Conservation (phyloP, 2,888 invertebrate species). For the Melipona bicolor region DNA sequence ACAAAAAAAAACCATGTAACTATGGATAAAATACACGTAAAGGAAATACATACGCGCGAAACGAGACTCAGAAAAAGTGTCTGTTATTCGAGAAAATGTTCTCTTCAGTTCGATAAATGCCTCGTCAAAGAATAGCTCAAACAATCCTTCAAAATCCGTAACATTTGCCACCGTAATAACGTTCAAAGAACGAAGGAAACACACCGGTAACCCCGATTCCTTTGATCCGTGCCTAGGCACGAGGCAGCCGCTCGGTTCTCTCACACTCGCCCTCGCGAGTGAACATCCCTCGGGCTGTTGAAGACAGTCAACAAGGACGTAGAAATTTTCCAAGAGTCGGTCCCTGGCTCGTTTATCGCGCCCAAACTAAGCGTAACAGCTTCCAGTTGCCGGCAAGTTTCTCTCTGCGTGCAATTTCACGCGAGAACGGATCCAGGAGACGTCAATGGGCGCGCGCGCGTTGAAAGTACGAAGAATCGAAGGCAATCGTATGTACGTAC, state of each 20-base stretch:
- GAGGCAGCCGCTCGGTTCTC: not conserved
- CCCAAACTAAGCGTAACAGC: slow-evolving; percentile 30
- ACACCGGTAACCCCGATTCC: not conserved
- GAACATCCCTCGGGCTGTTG: not conserved
- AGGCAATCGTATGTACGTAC: slow-evolving; percentile 29
- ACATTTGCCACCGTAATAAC: not conserved
- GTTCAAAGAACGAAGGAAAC: not conserved
- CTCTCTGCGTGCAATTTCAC: slow-evolving; percentile 38
- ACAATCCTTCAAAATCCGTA: not conserved
- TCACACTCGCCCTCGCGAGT: not conserved
- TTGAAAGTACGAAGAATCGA: slow-evolving; percentile 37
- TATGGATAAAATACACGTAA: not conserved
- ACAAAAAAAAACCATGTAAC: not conserved
- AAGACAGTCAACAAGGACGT: not conserved
- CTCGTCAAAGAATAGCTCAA: not conserved
- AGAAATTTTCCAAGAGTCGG: slow-evolving; percentile 11
- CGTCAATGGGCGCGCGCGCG: slow-evolving; percentile 31
- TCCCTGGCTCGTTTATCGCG: slow-evolving; percentile 11
- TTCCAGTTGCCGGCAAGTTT: not conserved
- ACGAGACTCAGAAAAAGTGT: not conserved
- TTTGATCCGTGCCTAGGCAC: not conserved
- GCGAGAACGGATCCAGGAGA: not conserved
- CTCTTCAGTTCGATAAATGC: not conserved
- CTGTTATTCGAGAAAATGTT: no score
- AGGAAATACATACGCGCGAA: not conserved